A percentile compares a stretch with the other conserved stretches of the same genome.
phyloP scores from a whole-genome alignment of 2,113 vertebrate species.

The Nothobranchius furzeri region DNA sequence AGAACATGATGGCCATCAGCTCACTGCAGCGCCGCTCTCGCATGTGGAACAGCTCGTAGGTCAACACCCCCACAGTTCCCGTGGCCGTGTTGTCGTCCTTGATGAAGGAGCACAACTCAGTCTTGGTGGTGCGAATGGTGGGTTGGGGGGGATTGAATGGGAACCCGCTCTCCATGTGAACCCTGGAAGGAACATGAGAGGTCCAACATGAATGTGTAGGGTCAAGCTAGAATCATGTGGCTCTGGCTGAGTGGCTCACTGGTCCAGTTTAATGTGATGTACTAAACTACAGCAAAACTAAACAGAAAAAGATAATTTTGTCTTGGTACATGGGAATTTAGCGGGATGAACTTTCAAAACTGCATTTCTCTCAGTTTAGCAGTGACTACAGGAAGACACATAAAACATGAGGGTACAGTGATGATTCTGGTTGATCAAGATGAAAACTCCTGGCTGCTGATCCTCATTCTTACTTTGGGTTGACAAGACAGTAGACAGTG shows the following conservation, averaged over 20 bases:
- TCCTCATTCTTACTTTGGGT: constrained; percentile 63
- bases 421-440: background rate
- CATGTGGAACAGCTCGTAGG: constrained; percentile 69
- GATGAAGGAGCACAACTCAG: constrained; percentile 72
- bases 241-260: too few relatives aligned
- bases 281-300: too few relatives aligned
- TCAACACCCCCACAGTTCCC: constrained; percentile 64
- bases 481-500: constrained; percentile 38
- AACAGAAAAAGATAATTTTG: too few relatives aligned
- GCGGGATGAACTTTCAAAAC: too few relatives aligned
- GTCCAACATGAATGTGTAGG: background rate
- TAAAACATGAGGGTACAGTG: too few relatives aligned
- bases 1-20: constrained; percentile 71
- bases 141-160: constrained; percentile 64
- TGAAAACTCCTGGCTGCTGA: background rate
- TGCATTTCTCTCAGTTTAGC: too few relatives aligned
- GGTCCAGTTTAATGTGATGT: too few relatives aligned
- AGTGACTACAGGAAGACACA: too few relatives aligned
- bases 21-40: background rate
- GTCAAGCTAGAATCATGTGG: background rate
- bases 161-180: constrained; percentile 65
- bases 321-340: too few relatives aligned
- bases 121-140: constrained; percentile 47
- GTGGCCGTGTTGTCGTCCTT: constrained; percentile 71
- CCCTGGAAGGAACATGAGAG: constrained; percentile 24